These are phyloP conservation scores for Orchesella cincta DNA, from an alignment of 1,140 invertebrate species.

Conservation along the genomic window DNA sequence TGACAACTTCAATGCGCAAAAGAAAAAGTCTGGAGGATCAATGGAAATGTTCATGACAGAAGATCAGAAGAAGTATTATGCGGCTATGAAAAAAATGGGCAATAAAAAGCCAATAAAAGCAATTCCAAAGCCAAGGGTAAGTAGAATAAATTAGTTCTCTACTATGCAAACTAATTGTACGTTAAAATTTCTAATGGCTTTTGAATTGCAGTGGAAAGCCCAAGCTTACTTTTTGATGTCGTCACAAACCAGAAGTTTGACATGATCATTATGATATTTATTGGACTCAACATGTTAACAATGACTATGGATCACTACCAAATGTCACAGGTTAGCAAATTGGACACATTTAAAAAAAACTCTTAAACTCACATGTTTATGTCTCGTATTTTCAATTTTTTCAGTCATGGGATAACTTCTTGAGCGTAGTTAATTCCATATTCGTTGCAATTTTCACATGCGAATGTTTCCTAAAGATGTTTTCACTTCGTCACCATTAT, in stretches of 20 bases:
- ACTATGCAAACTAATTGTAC: no score
- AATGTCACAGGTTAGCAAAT: conserved; percentile 58
- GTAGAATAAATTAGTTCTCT: no score
- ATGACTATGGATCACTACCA: conserved; percentile 81
- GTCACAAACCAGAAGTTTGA: conserved; percentile 98
- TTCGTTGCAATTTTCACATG: conserved; percentile 94
- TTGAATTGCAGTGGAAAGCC: conserved; percentile 56
- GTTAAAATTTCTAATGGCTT: no score
- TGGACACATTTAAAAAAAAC: no score
- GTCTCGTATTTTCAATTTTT: no score
- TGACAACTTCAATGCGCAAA: conserved; percentile 98
- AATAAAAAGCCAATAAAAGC: conserved; percentile 68
- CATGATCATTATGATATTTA: conserved; percentile 99
- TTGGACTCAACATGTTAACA: conserved; percentile 96
- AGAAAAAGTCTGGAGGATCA: conserved; percentile 97
- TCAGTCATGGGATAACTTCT: conserved; percentile 11
- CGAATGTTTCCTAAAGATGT: conserved; percentile 73
- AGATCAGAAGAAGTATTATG: conserved; percentile 99
- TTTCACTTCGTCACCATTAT: conserved; percentile 68
- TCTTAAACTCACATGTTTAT: no score
- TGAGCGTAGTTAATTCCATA: conserved; percentile 80
- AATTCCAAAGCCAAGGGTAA: conserved; percentile 61
- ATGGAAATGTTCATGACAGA: conserved; percentile 99
- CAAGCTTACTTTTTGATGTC: conserved; percentile 87
- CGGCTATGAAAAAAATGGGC: conserved; percentile 99